phyloP scores from a whole-genome alignment of 2,888 invertebrate species.

The Eristalinus aeneus region DNA sequence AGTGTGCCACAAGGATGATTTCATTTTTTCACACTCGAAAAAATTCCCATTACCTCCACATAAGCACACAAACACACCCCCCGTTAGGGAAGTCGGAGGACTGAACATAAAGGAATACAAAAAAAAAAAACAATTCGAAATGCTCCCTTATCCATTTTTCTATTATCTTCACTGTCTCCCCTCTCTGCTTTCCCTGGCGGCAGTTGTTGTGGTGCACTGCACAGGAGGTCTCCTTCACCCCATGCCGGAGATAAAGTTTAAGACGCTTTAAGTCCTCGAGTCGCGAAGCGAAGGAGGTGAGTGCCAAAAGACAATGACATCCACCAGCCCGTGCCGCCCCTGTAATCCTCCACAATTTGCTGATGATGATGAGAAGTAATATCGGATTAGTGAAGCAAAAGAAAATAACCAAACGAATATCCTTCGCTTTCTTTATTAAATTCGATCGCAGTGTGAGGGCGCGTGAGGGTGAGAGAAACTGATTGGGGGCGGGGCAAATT shows the following conservation, averaged over 20 bases:
- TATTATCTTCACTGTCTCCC: conserved; percentile 31
- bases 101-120: neutral
- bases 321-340: conserved; percentile 9
- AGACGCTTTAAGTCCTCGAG: conserved; percentile 3
- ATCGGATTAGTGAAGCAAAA: conserved; percentile 56
- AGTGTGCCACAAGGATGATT: conserved; percentile 10
- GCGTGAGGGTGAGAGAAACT: no score
- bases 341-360: conserved; percentile 56
- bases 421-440: conserved; percentile 48
- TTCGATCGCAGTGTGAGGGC: conserved; percentile 34
- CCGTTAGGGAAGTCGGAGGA: neutral
- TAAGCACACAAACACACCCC: neutral
- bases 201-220: neutral
- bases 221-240: no score
- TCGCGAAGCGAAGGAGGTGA: neutral
- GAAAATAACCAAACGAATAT: conserved; percentile 42
- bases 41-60: conserved; percentile 34
- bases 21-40: conserved; percentile 50
- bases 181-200: no score
- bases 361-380: conserved; percentile 67
- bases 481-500: neutral
- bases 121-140: conserved; percentile 20
- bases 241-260: conserved; percentile 9
- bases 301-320: conserved; percentile 27
- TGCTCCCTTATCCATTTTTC: conserved; percentile 29